phyloP scores from a whole-genome alignment of 2,888 invertebrate species.

The Limnephilus marmoratus region DNA sequence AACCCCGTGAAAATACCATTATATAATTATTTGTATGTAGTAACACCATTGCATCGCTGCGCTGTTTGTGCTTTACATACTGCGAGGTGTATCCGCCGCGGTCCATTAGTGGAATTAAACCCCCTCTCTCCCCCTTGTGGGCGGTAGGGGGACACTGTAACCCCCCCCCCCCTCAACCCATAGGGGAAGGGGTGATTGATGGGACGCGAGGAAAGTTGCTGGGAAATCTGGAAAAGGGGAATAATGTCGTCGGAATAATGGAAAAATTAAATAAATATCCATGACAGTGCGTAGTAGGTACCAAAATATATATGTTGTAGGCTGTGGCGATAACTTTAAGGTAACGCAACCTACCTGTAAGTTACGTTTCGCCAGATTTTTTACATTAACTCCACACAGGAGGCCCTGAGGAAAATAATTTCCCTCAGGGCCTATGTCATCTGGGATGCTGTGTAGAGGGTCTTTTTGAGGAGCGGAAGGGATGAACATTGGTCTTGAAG shows the following conservation, averaged over 20 bases:
- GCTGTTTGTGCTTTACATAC: slow-evolving; percentile 55
- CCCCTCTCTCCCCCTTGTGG: not conserved
- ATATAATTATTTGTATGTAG: not conserved
- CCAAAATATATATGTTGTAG: no score
- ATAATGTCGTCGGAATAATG: not conserved
- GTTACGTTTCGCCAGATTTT: no score
- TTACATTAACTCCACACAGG: no score
- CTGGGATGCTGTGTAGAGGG: no score
- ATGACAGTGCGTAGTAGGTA: not conserved
- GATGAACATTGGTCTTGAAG: no score
- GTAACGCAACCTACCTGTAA: no score
- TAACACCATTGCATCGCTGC: not conserved
- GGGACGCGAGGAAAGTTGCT: slow-evolving; percentile 45
- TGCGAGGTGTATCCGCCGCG: slow-evolving; percentile 43
- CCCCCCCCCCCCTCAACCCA: slow-evolving; percentile 1
- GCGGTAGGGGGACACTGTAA: not conserved
- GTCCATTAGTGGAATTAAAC: slow-evolving; percentile 65
- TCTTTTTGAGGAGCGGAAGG: no score
- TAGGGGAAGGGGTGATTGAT: slow-evolving; percentile 57
- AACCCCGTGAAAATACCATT: not conserved
- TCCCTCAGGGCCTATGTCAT: no score
- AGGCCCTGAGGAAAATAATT: no score
- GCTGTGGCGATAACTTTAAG: no score
- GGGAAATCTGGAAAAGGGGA: slow-evolving; percentile 36
- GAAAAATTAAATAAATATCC: not conserved